A percentile compares a stretch with the other conserved stretches of the same genome.
Conservation (phyloP, 2,113 vertebrate species). For the Harpagus bidentatus region DNA sequence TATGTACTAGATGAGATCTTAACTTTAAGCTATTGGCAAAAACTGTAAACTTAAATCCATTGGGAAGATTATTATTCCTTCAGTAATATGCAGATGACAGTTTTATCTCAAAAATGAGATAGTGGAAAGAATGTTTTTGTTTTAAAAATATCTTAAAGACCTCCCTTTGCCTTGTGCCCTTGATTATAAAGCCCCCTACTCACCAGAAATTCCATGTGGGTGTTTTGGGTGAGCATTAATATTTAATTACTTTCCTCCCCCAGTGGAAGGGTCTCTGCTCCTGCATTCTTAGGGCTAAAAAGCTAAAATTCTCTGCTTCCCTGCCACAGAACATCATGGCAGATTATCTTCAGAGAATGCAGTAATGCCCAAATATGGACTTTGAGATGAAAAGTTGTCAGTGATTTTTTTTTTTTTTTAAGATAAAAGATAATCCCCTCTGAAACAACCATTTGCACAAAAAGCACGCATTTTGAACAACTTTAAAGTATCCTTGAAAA, state of each 20-base stretch:
- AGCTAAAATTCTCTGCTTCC: background rate
- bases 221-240: background rate
- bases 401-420: background rate
- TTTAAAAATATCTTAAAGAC: background rate
- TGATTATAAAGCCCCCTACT: background rate
- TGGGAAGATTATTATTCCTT: background rate
- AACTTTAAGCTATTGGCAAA: background rate
- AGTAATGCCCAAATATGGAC: background rate
- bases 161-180: background rate
- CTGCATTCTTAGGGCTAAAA: constrained; percentile 16
- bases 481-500: background rate
- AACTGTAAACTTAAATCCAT: background rate
- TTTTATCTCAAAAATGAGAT: background rate
- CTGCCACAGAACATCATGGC: background rate
- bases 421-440: background rate
- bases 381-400: background rate
- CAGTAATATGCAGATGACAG: background rate
- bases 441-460: background rate
- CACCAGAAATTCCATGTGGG: constrained; percentile 3
- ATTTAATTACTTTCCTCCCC: constrained; percentile 43
- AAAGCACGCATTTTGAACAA: background rate
- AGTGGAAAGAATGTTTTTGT: background rate
- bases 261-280: background rate
- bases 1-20: background rate
- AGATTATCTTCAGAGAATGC: background rate